These are phyloP conservation scores for Falco punctatus DNA, from an alignment of 2,113 vertebrate species.

Conservation along the genomic window DNA sequence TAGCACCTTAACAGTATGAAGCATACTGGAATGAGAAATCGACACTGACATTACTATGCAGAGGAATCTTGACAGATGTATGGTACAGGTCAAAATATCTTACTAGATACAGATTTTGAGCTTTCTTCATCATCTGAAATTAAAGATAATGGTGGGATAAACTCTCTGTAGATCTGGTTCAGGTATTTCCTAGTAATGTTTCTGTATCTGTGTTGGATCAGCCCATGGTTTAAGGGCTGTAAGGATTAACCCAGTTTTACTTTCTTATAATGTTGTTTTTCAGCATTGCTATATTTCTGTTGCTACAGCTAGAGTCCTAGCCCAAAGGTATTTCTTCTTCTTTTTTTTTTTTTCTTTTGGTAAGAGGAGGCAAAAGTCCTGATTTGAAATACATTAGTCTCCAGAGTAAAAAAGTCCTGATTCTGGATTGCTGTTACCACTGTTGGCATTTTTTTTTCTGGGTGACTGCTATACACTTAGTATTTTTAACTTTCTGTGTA, in stretches of 20 bases:
- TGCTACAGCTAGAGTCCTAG: neutral
- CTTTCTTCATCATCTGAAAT: neutral
- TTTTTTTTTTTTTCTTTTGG: too few relatives aligned
- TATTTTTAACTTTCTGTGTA: constrained; percentile 37
- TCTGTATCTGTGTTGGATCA: neutral
- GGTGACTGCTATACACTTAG: neutral
- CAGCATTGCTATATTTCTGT: neutral
- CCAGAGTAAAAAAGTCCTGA: neutral
- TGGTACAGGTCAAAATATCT: neutral
- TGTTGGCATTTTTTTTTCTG: neutral
- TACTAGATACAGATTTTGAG: neutral
- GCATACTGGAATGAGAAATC: neutral
- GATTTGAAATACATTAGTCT: neutral
- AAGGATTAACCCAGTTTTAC: constrained; percentile 28
- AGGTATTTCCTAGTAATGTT: constrained; percentile 9
- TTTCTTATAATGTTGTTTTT: neutral
- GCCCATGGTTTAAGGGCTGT: neutral
- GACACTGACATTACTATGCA: neutral
- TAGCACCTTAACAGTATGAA: neutral
- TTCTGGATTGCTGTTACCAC: neutral
- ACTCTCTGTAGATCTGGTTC: neutral
- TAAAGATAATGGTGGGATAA: neutral
- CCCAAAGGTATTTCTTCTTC: neutral
- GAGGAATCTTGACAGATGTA: neutral
- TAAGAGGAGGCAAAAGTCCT: neutral